These are phyloP conservation scores for Crematogaster levior DNA, from an alignment of 2,888 invertebrate genomes.

Conservation along the genomic window DNA sequence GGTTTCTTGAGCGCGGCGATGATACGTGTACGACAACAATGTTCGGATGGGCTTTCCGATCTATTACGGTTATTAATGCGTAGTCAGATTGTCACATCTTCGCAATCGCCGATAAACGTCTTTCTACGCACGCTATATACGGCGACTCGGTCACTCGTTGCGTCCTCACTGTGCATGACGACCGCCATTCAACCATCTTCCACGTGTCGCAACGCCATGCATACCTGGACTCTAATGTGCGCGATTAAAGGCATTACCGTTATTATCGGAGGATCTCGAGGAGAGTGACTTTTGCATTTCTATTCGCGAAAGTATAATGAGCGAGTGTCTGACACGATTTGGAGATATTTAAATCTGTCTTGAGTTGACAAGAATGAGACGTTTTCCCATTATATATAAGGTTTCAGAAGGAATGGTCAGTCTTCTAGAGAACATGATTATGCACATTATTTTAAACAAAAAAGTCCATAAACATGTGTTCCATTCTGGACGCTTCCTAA, in stretches of 20 bases:
- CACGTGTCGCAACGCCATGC: conserved; percentile 21
- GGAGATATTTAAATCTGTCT: neutral
- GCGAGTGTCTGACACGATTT: neutral
- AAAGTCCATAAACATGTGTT: no score
- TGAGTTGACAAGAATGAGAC: neutral
- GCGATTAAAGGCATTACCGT: conserved; percentile 5
- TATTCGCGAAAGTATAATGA: conserved; percentile 18
- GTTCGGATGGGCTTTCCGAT: neutral
- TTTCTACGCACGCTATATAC: conserved; percentile 49
- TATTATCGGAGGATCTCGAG: neutral
- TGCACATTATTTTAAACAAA: no score
- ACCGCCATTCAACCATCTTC: conserved; percentile 17
- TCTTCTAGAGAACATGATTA: no score
- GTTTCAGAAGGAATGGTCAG: no score
- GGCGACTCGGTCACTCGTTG: conserved; percentile 27
- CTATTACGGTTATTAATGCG: conserved; percentile 33
- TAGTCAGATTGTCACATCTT: conserved; percentile 24
- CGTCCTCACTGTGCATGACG: conserved; percentile 32
- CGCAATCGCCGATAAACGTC: conserved; percentile 35
- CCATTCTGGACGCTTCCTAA: no score
- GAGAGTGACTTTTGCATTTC: conserved; percentile 27
- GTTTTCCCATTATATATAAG: neutral
- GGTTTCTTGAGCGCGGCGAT: conserved; percentile 16
- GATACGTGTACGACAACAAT: neutral
- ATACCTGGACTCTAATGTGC: neutral